phyloP scores from a whole-genome alignment of 92 coral and sea anemone species.

The Porites divaricata region DNA sequence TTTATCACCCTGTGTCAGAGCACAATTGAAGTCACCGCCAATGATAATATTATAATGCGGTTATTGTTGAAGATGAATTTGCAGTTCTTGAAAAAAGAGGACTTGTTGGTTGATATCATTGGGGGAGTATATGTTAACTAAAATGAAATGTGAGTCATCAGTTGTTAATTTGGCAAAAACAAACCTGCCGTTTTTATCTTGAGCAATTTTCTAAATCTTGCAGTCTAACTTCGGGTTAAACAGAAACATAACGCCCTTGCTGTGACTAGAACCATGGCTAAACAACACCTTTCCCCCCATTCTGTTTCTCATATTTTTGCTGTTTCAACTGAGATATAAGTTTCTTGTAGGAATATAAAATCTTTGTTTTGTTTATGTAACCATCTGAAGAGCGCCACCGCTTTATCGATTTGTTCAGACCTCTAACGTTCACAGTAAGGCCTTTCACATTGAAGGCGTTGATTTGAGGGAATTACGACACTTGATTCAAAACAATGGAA shows the following conservation, averaged over 20 bases:
- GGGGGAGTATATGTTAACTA: neutral
- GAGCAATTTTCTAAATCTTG: neutral
- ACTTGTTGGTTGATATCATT: neutral
- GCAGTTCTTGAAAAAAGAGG: neutral
- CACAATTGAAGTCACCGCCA: neutral
- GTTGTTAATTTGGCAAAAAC: neutral
- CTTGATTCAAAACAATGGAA: neutral
- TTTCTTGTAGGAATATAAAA: neutral
- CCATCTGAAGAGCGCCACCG: neutral
- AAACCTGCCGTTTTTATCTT: constrained; percentile 6
- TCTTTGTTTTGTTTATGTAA: neutral
- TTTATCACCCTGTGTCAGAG: neutral
- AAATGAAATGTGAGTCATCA: neutral
- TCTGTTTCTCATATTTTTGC: too few relatives aligned
- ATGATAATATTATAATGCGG: too few relatives aligned
- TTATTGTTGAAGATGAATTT: neutral
- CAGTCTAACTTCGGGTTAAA: neutral
- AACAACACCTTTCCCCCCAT: too few relatives aligned
- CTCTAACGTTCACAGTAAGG: constrained; percentile 18
- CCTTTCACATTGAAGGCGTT: neutral
- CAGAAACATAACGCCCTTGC: neutral
- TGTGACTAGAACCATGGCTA: too few relatives aligned
- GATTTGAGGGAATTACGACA: neutral
- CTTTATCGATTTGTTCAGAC: constrained; percentile 12
- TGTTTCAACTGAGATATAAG: neutral